Evolutionary conservation across 2,113 vertebrate species (phyloP), one percentile per base, ranked within the genome.

Genomic region (Steatornis caripensis): DNA sequence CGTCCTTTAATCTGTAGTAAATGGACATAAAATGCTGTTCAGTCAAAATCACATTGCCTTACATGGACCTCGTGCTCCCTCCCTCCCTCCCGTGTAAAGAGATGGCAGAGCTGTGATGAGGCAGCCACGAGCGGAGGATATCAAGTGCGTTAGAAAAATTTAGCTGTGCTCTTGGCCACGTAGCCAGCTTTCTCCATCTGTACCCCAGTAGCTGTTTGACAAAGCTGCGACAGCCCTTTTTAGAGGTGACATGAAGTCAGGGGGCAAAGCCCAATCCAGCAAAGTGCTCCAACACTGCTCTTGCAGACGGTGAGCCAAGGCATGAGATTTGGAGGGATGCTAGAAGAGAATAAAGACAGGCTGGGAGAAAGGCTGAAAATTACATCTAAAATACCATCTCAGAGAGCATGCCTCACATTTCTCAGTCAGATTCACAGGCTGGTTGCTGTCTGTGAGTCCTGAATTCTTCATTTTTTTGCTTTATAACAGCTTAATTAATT

Each of bases 51-150:
- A 10, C 39, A 17, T 32, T 65, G 68, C 62, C 15, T 60, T 66
- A 51, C 19, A 11, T 29, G 17, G 21, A 65, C 16, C 41, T 65
- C 55, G 37, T 36, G 41, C 49, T 80, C 36, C 8, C 41, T 65
- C 36, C 8, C 41, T 65, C 15, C 55, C 34, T 55, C 9, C 46
- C 12, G 10, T 27, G 41, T 37, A 70, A 64, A 49, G 68, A 49
- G 32, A 10, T 6, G 32, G 43, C 62, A 80, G 68, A 60, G 22
- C 16, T 18, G 43, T 11, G 55, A 34, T 14, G 46, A 36, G 61
- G 22, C 19, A 8, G 9, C 27, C 16, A 5, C 2, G 1, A 84
- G 48, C 0, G 0, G 36, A 32, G n/a, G 77, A 65, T 2, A 0
- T 30, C 8, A 32, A 49, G 12, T 54, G 36, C 54, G 9, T 53